Evolutionary conservation across 2,113 vertebrate genomes (phyloP), one percentile per base, ranked within the genome.

Genomic region (Falcunculus frontatus): DNA sequence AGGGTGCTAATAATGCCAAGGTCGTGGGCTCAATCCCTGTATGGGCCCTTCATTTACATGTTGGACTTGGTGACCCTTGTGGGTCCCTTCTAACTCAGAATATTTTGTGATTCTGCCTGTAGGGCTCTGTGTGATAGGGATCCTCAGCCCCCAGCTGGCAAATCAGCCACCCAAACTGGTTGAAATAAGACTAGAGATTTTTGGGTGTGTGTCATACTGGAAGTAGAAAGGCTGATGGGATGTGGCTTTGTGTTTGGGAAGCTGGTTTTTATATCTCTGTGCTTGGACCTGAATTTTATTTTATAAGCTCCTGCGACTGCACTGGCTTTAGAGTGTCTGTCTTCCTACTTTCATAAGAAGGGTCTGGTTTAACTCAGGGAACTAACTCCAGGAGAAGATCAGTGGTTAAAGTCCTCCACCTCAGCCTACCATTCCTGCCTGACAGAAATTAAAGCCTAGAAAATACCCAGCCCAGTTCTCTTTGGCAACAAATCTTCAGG

Each of bases 11-110:
- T 19, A 53, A 16, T 39, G 46, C 18, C 27, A 44, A 33, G 11
- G 55, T 33, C 2, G 0, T 10, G 46, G 46, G 7, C 22, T 60
- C 55, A 29, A 3, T 13, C 33, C 37, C 33, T 44, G 4, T 16
- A 6, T 7, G 17, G 46, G 11, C 21, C 7, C 22, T 59, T 42
- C 32, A 22, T 37, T 27, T 27, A 11, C 23, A 11, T 16, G 12
- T 3, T 60, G 47, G 37, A 23, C 10, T 29, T 87, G 9, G 55
- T 33, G 33, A 44, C 14, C 63, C 33, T 69, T 60, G 33, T 62
- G 73, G 16, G 39, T 53, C 29, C 22, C 15, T 87, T n/a, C 37
- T 25, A 19, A 62, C n/a, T 46, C 29, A 62, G 23, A 69, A 6
- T n/a, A n/a, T 29, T 46, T 53, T 53, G 55, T 62, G 47, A 29